Evolutionary conservation across 2,888 invertebrate species (phyloP).

Genomic region (Sycophila texana): DNA sequence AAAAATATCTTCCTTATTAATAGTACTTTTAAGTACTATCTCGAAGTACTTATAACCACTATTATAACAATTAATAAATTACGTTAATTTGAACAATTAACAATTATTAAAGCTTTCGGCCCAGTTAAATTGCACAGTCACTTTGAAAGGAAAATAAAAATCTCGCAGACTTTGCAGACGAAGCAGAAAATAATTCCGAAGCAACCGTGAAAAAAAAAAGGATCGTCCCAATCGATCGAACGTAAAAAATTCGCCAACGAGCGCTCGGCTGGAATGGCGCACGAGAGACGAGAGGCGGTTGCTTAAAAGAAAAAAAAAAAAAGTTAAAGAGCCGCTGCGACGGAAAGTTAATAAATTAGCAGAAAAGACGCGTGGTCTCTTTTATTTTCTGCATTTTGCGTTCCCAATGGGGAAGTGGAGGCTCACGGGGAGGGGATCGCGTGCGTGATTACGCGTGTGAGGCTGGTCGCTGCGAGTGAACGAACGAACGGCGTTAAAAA

Average conservation of each 20-base stretch:
- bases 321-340: neutral
- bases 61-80: too few relatives aligned
- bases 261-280: too few relatives aligned
- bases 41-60: too few relatives aligned
- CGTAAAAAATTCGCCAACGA: too few relatives aligned
- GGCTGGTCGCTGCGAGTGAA: constrained; percentile 30
- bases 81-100: too few relatives aligned
- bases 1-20: too few relatives aligned
- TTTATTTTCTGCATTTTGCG: constrained; percentile 19
- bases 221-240: too few relatives aligned
- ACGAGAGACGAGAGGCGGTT: too few relatives aligned
- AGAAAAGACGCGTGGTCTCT: constrained; percentile 6
- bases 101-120: too few relatives aligned
- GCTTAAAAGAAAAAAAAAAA: neutral
- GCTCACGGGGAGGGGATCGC: constrained; percentile 8
- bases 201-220: neutral
- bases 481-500: constrained; percentile 52
- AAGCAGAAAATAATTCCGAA: neutral
- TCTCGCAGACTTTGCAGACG: neutral
- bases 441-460: constrained; percentile 15
- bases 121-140: too few relatives aligned
- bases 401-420: neutral
- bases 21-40: too few relatives aligned
- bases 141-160: too few relatives aligned
- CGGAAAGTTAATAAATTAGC: constrained; percentile 28